Evolutionary conservation across 1,140 invertebrate genomes (phyloP), one percentile per base, ranked within the genome.

Genomic region (Procambarus clarkii): DNA sequence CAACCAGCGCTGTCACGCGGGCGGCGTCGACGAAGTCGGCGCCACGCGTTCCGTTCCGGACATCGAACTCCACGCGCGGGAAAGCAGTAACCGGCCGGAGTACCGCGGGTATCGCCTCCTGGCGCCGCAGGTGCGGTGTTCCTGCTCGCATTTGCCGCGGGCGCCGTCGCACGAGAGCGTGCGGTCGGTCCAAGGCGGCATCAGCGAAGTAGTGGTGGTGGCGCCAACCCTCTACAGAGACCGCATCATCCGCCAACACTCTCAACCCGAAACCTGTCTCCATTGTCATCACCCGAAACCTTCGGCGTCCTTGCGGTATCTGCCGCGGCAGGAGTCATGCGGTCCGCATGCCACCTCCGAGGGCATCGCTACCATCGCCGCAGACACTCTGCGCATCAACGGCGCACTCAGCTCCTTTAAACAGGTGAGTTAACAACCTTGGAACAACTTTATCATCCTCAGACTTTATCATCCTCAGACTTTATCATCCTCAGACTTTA

Each of bases 321-420:
- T 98, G 44, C 95, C 97, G 78, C 97, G 97, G 95, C 90, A 85
- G 58, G 92, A 93, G 80, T 95, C 97, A 80, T 97, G 97, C 95
- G 86, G 84, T 21, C 80, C 89, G 4, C 95, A 97, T 77, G 97
- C 97, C 95, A 96, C 96, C 44, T 83, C 88, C 13, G 97, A 98
- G 94, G 97, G 97, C 82, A 98, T 98, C 89, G 98, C 98, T n/a
- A 98, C 98, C 93, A 99, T 99, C 94, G 98, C 98, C 2, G 98
- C 98, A n/a, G 98, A 99, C 95, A 99, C 98, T 58, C 96, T 99
- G 93, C 96, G 98, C 92, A 98, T 99, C 95, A 99, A 99, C 95
- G 98, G 98, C 81, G 98, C 98, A 91, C 98, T 99, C 95, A 96
- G 98, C 93, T 98, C 98, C 93, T 99, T 99, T 95, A 98, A 98